A percentile compares a stretch with the other conserved stretches of the same genome.
Conservation (phyloP, 2,888 invertebrate genomes). For the Erebia epiphron region DNA sequence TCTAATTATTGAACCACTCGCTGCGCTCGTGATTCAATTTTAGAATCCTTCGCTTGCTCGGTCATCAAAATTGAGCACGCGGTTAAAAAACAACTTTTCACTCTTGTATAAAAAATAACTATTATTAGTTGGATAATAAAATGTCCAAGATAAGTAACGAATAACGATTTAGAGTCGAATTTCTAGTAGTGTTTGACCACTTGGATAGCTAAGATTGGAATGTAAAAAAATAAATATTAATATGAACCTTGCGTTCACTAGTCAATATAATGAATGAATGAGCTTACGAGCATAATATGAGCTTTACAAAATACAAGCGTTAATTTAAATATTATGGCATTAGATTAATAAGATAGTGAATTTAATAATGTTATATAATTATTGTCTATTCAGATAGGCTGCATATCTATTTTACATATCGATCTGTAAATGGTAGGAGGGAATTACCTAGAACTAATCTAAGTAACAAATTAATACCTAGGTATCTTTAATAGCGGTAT, state of each 20-base stretch:
- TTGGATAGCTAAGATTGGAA: too few species aligned
- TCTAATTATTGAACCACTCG: too few species aligned
- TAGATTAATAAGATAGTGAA: constrained; percentile 4
- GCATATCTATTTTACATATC: constrained; percentile 11
- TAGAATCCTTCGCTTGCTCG: too few species aligned
- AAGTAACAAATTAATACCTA: constrained; percentile 30
- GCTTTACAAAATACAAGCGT: not conserved
- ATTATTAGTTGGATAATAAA: too few species aligned
- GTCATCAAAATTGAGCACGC: too few species aligned
- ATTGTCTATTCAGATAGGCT: constrained; percentile 11
- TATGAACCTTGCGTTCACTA: not conserved
- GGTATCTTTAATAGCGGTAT: constrained; percentile 31
- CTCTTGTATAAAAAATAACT: too few species aligned
- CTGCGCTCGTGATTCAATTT: too few species aligned
- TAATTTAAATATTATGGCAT: not conserved
- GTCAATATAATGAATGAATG: not conserved
- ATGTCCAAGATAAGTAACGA: too few species aligned
- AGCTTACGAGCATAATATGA: not conserved
- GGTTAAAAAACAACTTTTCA: too few species aligned
- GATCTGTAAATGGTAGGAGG: constrained; percentile 1
- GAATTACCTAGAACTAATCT: constrained; percentile 26
- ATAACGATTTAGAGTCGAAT: too few species aligned
- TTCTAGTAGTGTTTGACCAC: too few species aligned
- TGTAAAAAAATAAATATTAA: too few species aligned
- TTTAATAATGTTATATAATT: constrained; percentile 1